A percentile compares a stretch with the other conserved stretches of the same genome.
These are phyloP conservation scores for Glandiceps talaboti DNA, from an alignment of 53 echinoderm and acorn worm genomes.

Conservation along the genomic window DNA sequence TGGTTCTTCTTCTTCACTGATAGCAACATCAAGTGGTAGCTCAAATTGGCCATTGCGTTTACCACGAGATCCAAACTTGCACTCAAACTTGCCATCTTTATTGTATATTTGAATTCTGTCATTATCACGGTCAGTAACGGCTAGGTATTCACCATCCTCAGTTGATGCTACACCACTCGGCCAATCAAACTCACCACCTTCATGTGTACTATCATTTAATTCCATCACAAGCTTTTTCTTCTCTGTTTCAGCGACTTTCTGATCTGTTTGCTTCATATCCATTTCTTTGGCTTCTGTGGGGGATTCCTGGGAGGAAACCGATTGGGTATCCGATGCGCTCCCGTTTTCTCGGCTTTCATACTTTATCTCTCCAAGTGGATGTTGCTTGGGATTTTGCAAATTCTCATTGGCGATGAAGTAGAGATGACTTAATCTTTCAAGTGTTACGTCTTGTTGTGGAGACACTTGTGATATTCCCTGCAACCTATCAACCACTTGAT, in stretches of 20 bases:
- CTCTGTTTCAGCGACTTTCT: background rate
- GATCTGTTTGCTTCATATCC: background rate
- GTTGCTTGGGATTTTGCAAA: background rate
- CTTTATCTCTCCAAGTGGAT: constrained; percentile 73
- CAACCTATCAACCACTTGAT: constrained; percentile 90
- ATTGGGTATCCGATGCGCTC: background rate
- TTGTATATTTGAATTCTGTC: constrained; percentile 98
- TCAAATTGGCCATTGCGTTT: constrained; percentile 85
- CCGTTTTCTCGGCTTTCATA: constrained; percentile 4
- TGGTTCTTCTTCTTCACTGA: constrained; percentile 74
- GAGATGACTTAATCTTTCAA: constrained; percentile 86
- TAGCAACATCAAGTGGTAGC: constrained; percentile 86
- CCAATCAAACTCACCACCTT: constrained; percentile 97
- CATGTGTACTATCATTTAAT: constrained; percentile 82
- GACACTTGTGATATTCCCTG: constrained; percentile 77
- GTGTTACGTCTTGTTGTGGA: constrained; percentile 87
- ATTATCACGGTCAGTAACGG: constrained; percentile 86
- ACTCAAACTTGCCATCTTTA: constrained; percentile 89
- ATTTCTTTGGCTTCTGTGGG: background rate
- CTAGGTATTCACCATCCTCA: constrained; percentile 80
- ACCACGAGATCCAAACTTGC: constrained; percentile 94
- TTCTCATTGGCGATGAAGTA: constrained; percentile 87
- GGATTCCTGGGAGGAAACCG: background rate
- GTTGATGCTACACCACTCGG: constrained; percentile 93
- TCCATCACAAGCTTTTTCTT: constrained; percentile 65